These are phyloP conservation scores for Prionace glauca DNA, from an alignment of 2,797 vertebrate species.

Conservation along the genomic window DNA sequence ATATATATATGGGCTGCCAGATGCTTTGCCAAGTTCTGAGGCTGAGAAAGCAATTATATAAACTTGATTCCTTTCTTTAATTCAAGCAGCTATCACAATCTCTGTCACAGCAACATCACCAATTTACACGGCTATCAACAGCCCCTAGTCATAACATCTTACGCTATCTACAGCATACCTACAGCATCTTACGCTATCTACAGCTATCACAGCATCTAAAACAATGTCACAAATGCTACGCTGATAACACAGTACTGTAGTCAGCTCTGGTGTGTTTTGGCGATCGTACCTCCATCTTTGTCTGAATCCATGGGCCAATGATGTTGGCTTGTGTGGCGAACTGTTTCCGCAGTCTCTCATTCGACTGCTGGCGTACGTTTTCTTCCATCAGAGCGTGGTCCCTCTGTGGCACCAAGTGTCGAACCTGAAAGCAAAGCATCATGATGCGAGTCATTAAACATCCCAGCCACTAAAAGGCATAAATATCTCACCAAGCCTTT, in stretches of 20 bases:
- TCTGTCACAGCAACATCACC: no score
- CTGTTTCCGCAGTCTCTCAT: slow-evolving; percentile 86
- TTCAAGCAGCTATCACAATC: neutral
- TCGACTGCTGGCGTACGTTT: slow-evolving; percentile 90
- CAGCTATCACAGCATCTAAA: neutral
- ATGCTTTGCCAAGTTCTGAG: neutral
- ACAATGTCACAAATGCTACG: no score
- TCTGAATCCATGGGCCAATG: slow-evolving; percentile 98
- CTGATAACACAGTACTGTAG: neutral
- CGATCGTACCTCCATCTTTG: slow-evolving; percentile 85
- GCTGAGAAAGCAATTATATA: neutral
- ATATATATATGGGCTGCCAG: no score
- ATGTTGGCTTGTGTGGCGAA: slow-evolving; percentile 92
- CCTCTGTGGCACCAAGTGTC: slow-evolving; percentile 87
- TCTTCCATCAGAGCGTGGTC: slow-evolving; percentile 95
- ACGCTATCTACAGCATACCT: no score
- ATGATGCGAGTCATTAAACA: neutral
- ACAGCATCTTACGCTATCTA: no score
- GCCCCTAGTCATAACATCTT: neutral
- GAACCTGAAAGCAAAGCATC: slow-evolving; percentile 60
- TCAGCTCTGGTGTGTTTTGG: neutral
- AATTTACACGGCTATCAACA: no score
- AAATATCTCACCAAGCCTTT: neutral
- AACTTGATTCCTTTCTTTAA: neutral
- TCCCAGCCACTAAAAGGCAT: neutral